phyloP scores from a whole-genome alignment of 64 coral and sea anemone genomes.

The Exaiptasia diaphana region DNA sequence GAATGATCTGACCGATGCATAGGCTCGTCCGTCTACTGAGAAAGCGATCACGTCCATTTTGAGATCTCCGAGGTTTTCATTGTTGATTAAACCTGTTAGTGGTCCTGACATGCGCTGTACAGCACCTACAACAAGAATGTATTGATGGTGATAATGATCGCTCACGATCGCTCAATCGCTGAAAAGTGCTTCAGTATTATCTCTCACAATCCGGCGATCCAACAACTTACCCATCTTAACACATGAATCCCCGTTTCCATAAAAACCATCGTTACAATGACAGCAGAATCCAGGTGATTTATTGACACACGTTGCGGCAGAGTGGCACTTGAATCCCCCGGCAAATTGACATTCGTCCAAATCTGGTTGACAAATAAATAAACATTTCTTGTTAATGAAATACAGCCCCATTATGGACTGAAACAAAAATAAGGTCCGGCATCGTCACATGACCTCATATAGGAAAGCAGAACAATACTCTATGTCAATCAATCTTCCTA shows the following conservation, averaged over 20 bases:
- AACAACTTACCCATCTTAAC: slow-evolving; percentile 52
- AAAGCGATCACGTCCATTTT: slow-evolving; percentile 41
- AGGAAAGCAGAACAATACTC: too few species aligned
- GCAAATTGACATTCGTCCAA: slow-evolving; percentile 56
- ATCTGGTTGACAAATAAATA: too few species aligned
- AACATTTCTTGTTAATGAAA: too few species aligned
- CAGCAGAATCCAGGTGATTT: slow-evolving; percentile 72
- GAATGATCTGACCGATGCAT: slow-evolving; percentile 47
- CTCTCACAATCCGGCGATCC: too few species aligned
- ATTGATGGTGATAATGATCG: too few species aligned
- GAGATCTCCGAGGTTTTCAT: background rate
- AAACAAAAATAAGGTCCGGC: too few species aligned
- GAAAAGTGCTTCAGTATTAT: too few species aligned
- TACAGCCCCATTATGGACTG: too few species aligned
- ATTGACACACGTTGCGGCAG: slow-evolving; percentile 59
- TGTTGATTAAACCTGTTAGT: slow-evolving; percentile 45
- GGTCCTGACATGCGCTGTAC: slow-evolving; percentile 55
- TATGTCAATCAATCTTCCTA: too few species aligned
- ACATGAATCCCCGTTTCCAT: slow-evolving; percentile 66
- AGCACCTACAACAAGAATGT: slow-evolving; percentile 51
- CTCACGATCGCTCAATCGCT: too few species aligned
- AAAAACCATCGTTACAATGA: slow-evolving; percentile 60
- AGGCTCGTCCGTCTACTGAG: slow-evolving; percentile 65
- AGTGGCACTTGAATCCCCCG: slow-evolving; percentile 52
- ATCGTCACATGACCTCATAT: too few species aligned